phyloP scores from a whole-genome alignment of 2,797 vertebrate species.

The Rhynchonycteris naso region DNA sequence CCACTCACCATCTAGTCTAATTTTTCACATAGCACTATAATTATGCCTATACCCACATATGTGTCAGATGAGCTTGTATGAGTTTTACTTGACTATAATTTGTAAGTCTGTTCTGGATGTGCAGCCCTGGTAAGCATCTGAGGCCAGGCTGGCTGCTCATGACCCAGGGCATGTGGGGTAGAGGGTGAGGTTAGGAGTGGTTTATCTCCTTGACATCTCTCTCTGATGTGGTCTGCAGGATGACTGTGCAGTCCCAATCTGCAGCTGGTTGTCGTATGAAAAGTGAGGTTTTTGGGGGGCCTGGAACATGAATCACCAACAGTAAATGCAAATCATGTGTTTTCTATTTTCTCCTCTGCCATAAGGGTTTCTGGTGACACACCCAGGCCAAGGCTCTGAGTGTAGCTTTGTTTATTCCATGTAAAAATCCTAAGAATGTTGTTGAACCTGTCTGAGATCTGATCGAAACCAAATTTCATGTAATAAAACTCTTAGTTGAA shows the following conservation, averaged over 20 bases:
- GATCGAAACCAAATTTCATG: slow-evolving; percentile 68
- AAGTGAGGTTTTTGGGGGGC: slow-evolving; percentile 78
- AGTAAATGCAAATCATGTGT: slow-evolving; percentile 85
- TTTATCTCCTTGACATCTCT: slow-evolving; percentile 70
- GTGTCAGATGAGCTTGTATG: slow-evolving; percentile 31
- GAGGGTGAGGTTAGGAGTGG: slow-evolving; percentile 76
- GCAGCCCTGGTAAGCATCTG: slow-evolving; percentile 10
- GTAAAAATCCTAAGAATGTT: slow-evolving; percentile 76
- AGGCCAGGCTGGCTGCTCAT: neutral
- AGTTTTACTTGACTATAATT: slow-evolving; percentile 60
- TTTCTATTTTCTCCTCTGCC: slow-evolving; percentile 33
- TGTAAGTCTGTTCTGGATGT: slow-evolving; percentile 19
- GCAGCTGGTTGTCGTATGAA: slow-evolving; percentile 76
- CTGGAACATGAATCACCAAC: slow-evolving; percentile 82
- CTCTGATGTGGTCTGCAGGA: slow-evolving; percentile 83
- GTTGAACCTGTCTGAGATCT: slow-evolving; percentile 76
- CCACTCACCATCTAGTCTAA: slow-evolving; percentile 49
- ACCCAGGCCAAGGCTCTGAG: slow-evolving; percentile 79
- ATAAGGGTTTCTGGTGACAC: slow-evolving; percentile 76
- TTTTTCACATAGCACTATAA: slow-evolving; percentile 10
- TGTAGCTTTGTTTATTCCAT: slow-evolving; percentile 69
- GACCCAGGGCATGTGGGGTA: slow-evolving; percentile 59
- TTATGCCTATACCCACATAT: neutral
- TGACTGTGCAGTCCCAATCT: slow-evolving; percentile 80
- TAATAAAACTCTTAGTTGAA: slow-evolving; percentile 49